Evolutionary conservation across 2,113 vertebrate genomes (phyloP), one percentile per base, ranked within the genome.

Genomic region (Hippocampus barbouri): DNA sequence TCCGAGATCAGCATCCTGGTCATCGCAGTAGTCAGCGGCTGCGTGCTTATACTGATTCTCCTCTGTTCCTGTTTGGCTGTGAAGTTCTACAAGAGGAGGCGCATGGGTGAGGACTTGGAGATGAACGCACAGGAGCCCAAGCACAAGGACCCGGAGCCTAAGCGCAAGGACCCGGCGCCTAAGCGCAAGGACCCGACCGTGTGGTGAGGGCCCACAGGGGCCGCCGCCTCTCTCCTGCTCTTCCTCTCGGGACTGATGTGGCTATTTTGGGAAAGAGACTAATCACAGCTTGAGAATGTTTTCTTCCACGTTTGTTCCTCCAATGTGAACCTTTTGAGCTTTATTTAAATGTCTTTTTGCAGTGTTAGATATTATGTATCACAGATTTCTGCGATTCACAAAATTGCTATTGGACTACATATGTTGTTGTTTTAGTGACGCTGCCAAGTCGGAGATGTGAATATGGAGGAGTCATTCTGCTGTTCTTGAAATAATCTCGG

Each of bases 1-100:
- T 97, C 97, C 0, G 96, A 98, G 79, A 94, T 97, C 51, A 81
- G 90, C 54, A 87, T 97, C 76, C 83, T 98, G 90, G 89, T 86
- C 0, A 68, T 94, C 34, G 89, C 89, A 25, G 91, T 96, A 0
- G 96, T 95, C 3, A 92, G 89, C 0, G 87, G 92, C 57, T 95
- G 94, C 2, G 85, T 38, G 0, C 10, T 94, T 27, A 92, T 96
- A 85, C 80, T 97, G 57, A 0, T 94, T 21, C 40, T 95, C 53
- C 92, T 98, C 0, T 56, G 53, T 0, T 71, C 74, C 0, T 81
- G 93, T 20, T 79, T 95, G 4, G 14, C 82, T 1, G 90, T 93
- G n/a, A 93, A 79, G 53, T 83, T 90, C 53, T 91, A 4, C 41
- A 89, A 69, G 69, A 90, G 71, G 73, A 92, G 72, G 21, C 73